Base-by-base conservation (phyloP, 2,888 invertebrate genomes). In the Muscina levida region DNA sequence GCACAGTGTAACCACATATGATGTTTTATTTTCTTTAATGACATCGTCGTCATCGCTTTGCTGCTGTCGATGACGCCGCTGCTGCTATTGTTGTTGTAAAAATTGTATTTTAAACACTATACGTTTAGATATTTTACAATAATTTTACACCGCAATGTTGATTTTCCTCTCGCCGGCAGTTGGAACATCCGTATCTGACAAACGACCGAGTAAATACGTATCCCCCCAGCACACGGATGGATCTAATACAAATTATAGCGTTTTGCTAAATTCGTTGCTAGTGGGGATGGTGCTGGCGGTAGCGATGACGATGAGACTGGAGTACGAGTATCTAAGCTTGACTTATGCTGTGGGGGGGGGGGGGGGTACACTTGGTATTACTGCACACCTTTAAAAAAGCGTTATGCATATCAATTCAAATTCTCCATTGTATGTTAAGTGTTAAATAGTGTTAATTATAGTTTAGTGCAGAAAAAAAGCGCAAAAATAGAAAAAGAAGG, bases 391-490 rank as follows among this genome's bases (percentile, higher is more conserved):
- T 59, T 44, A 46, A 46, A 72, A 67, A 46, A 68, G 13, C 71
- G 67, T 56, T 37, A 68, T 76, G 62, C 67, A 79, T 65, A 72
- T 62, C 56, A 72, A 31, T 62, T 75, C 59, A 15, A 46, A 72
- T 68, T 62, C 37, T 68, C 8, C 31, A 39, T 75, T 71, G 51
- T 51, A 71, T 74, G 37, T 67, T 59, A 75, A 53, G 62, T 76
- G 75, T 79, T 65, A 72, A 79, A 72, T 76, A 76, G 72, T 66
- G 48, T 72, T 79, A 76, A 79, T 72, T 79, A 68, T 22, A 46
- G 48, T 37, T 42, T 42, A 42, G 11, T 19, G 59, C 59, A 59
- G 22, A 57, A 11, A 15, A 57, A n/a, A 24, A 51, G 6, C 1
- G 10, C 24, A 46, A n/a, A 5, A 65, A 37, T 31, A 48, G 11